phyloP scores from a whole-genome alignment of 2,797 vertebrate species.

The Leptodactylus fallax region DNA sequence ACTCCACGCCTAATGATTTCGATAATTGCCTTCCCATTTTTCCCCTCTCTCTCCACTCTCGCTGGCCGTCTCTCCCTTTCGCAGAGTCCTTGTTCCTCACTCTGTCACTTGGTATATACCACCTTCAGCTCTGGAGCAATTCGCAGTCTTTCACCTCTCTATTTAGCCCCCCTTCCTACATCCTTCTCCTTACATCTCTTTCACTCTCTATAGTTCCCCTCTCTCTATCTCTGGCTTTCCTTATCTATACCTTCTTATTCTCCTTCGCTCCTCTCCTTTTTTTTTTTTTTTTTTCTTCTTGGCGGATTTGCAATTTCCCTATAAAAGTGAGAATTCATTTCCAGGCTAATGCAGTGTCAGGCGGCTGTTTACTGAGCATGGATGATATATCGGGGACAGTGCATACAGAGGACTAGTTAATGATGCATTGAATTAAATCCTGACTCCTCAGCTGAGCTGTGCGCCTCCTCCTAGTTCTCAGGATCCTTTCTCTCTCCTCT shows the following conservation, averaged over 20 bases:
- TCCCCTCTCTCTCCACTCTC: conserved; percentile 19
- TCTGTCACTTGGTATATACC: conserved; percentile 26
- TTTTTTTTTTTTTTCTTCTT: conserved; percentile 72
- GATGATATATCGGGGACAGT: conserved; percentile 98
- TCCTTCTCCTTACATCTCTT: conserved; percentile 37
- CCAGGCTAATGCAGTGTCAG: conserved; percentile 99
- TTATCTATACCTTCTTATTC: conserved; percentile 37
- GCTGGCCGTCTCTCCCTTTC: conserved; percentile 19
- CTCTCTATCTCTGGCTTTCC: conserved; percentile 30
- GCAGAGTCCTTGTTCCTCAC: conserved; percentile 22
- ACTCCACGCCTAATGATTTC: conserved; percentile 64
- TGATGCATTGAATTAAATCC: conserved; percentile 99
- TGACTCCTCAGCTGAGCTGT: conserved; percentile 94
- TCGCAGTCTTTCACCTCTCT: conserved; percentile 30
- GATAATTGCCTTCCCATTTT: conserved; percentile 63
- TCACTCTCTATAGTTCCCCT: conserved; percentile 20
- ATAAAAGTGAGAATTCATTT: conserved; percentile 99
- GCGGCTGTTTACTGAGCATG: conserved; percentile 97
- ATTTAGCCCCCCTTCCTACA: background rate
- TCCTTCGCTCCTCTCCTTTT: conserved; percentile 60
- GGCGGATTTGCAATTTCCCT: conserved; percentile 97
- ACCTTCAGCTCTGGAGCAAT: background rate
- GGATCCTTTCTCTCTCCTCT: conserved; percentile 63
- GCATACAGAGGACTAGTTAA: conserved; percentile 97
- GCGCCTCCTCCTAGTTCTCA: conserved; percentile 74